These are phyloP conservation scores for Xanthia icteritia DNA, from an alignment of 2,888 invertebrate species.

Conservation along the genomic window DNA sequence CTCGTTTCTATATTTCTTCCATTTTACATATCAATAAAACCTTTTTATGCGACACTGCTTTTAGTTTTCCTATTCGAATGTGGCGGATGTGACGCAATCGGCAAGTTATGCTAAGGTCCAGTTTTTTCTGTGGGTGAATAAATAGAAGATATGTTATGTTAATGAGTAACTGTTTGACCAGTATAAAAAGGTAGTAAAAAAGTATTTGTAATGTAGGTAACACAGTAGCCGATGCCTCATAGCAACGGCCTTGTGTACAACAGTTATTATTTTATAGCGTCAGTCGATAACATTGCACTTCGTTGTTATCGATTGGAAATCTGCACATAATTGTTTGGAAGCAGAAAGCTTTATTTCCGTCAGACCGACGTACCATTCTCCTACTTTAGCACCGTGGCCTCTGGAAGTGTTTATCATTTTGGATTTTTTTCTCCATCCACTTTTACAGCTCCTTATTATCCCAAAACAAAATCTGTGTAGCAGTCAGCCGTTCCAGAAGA, in stretches of 20 bases:
- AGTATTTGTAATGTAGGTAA: constrained; percentile 16
- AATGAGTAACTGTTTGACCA: constrained; percentile 18
- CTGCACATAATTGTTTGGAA: constrained; percentile 15
- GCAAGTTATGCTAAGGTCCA: constrained; percentile 13
- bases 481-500: not conserved
- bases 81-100: constrained; percentile 25
- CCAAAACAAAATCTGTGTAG: not conserved
- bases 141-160: not conserved
- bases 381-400: not conserved
- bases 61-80: constrained; percentile 33
- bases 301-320: constrained; percentile 44
- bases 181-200: constrained; percentile 11
- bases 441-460: not conserved
- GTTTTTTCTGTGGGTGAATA: constrained; percentile 17
- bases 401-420: not conserved
- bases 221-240: constrained; percentile 24
- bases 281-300: constrained; percentile 50
- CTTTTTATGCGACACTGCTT: constrained; percentile 39
- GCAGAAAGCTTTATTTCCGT: not conserved
- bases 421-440: not conserved
- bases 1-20: constrained; percentile 38
- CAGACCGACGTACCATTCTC: not conserved
- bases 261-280: constrained; percentile 29
- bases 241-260: constrained; percentile 36
- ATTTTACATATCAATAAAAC: constrained; percentile 47